Base-by-base conservation (phyloP, 2,113 vertebrate species). In the Connochaetes taurinus region DNA sequence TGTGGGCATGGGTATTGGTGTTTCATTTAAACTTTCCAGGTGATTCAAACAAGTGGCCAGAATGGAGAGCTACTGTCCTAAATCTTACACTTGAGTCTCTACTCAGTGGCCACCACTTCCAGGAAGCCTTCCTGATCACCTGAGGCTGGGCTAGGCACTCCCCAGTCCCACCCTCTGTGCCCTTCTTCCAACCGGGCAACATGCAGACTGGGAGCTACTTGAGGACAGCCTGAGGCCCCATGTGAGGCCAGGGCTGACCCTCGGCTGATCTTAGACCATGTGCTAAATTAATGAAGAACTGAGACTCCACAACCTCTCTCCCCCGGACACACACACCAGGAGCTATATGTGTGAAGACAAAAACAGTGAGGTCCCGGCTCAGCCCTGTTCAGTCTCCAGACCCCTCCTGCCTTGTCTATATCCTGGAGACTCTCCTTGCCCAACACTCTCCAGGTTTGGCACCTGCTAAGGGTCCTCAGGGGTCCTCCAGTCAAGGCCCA, bases 171-270 rank as follows among this genome's bases (percentile, higher is more conserved):
- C 7, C 17, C 40, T 23, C 82, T 11, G 25, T 4, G 3, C 40
- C 25, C 40, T 21, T 25, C 87, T 74, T 16, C 43, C 53, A 67
- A 78, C 55, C 80, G 23, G 50, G 33, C 0, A 27, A 29, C 62
- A 47, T 0, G 1, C 4, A 21, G 27, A 10, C 10, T 1, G 0
- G 6, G 60, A 55, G 64, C 64, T 55, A 15, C 12, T 1, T 2
- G 14, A 55, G 47, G 58, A 31, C 7, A 40, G 45, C n/a, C 57
- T 8, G 1, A 45, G 15, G 23, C 21, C 43, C 57, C 31, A 31
- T 2, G 1, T 17, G 12, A 83, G 58, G 17, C 36, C 57, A 53
- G 53, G 11, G 50, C 21, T 71, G 17, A 36, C 17, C 2, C 29
- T 47, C 21, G 9, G 74, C 4, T 6, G 25, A 43, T 33, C 57